A percentile compares a stretch with the other conserved stretches of the same genome.
Evolutionary conservation across 2,113 vertebrate species (phyloP).

Genomic region (Lophochroa leadbeateri): DNA sequence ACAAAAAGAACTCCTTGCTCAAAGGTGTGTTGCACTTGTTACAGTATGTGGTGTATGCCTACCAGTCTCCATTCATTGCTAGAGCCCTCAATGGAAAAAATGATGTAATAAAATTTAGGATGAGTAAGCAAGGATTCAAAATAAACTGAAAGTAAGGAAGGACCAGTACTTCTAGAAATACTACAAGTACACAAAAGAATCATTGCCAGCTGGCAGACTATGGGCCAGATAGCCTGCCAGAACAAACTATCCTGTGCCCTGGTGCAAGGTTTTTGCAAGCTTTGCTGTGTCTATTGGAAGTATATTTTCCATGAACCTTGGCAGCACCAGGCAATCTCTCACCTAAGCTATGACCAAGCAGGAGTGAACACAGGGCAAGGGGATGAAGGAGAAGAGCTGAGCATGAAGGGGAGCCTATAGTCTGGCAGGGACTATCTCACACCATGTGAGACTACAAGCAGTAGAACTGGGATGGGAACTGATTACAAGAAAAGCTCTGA

Average conservation of each 20-base stretch:
- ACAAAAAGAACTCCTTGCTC: background rate
- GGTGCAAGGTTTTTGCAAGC: background rate
- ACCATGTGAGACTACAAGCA: background rate
- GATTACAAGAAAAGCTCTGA: background rate
- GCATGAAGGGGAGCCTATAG: background rate
- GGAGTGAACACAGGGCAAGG: background rate
- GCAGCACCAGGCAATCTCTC: background rate
- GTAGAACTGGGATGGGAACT: background rate
- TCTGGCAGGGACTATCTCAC: background rate
- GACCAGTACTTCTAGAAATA: background rate
- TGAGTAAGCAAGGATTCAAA: background rate
- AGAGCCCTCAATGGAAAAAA: background rate
- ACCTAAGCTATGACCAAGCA: background rate
- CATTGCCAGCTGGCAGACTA: constrained; percentile 24
- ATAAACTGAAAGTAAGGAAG: background rate
- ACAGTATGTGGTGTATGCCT: rapidly evolving
- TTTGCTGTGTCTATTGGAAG: background rate
- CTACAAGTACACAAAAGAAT: background rate
- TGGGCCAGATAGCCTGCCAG: background rate
- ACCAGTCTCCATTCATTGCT: background rate
- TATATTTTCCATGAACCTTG: background rate
- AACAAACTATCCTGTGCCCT: constrained; percentile 6
- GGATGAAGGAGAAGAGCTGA: background rate
- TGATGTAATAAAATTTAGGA: background rate
- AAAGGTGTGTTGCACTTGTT: background rate